A percentile compares a stretch with the other conserved stretches of the same genome.
Evolutionary conservation across 2,797 vertebrate genomes (phyloP).

Genomic region (Lutjanus campechanus): DNA sequence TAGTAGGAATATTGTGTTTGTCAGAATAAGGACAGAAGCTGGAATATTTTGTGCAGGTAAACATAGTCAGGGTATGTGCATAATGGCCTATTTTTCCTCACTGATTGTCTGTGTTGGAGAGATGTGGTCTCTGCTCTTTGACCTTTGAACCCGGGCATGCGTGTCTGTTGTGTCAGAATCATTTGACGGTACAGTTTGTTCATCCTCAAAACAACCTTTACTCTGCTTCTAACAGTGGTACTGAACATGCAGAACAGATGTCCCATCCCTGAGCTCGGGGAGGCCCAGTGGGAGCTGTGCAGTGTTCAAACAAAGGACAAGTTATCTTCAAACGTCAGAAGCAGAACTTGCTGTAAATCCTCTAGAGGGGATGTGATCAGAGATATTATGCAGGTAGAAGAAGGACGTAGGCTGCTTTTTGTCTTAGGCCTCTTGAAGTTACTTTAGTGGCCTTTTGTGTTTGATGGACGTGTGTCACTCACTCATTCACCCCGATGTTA

Average conservation of each 20-base stretch:
- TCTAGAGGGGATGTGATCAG: background rate
- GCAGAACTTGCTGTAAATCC: background rate
- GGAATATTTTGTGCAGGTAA: too few species aligned
- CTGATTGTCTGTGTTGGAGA: conserved; percentile 2
- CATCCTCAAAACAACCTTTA: conserved; percentile 51
- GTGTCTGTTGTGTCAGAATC: conserved; percentile 13
- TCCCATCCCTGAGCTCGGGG: conserved; percentile 13
- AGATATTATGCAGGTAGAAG: background rate
- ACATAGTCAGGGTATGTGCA: background rate
- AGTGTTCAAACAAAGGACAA: background rate
- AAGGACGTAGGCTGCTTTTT: background rate
- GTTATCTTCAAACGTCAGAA: conserved; percentile 11
- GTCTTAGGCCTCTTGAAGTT: background rate
- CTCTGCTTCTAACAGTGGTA: background rate
- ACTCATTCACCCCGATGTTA: conserved; percentile 2
- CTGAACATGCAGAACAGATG: conserved; percentile 17
- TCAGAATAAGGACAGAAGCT: too few species aligned
- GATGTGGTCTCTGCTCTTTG: conserved; percentile 11
- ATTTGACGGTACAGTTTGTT: conserved; percentile 38
- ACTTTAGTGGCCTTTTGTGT: background rate
- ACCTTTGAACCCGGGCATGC: conserved; percentile 53
- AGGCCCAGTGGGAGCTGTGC: conserved; percentile 5
- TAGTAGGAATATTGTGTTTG: too few species aligned
- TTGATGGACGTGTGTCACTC: conserved; percentile 15
- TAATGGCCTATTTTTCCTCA: background rate